Evolutionary conservation across 2,113 vertebrate genomes (phyloP), one percentile per base, ranked within the genome.

Genomic region (Tetrao urogallus): DNA sequence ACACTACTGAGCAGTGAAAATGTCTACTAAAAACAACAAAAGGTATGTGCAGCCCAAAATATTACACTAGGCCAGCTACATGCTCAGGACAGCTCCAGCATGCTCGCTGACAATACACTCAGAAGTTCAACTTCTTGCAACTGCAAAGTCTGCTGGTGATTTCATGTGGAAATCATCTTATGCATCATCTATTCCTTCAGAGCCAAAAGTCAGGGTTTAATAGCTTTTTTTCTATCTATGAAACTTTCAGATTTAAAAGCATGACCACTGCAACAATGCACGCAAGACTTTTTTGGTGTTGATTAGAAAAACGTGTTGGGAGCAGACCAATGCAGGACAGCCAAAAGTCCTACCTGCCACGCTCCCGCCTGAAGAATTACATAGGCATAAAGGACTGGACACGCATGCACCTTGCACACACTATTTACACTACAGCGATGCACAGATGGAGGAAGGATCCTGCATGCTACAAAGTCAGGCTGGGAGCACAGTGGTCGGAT

Each of bases 71-170:
- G 24, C n/a, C 88, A 87, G 38, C 7, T 18, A 56, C 0, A 1
- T 2, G 2, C 21, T 82, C 47, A 89, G 70, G 72, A 70, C 34
- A 74, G 27, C 42, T 74, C 40, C 32, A 63, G 5, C 10, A 11
- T 18, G 11, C 13, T 85, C 7, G 28, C 45, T 43, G 50, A 30
- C 47, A 30, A 14, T 16, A 50, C 11, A 38, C 28, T 60, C 45
- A 63, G 40, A 58, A 60, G 24, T 61, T 22, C 20, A 69, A 30
- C 13, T 72, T 89, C 60, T 75, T 56, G 14, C 1, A 7, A 11
- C 0, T 0, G 11, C 1, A 0, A 75, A 27, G 25, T 8, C 36
- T 71, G 38, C 40, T 34, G 36, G n/a, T 74, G 40, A 13, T 71
- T 83, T 69, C 54, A 65, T 25, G 24, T 38, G 60, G 38, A 42